Percentiles rank a stretch among this genome's conserved stretches.
These are phyloP conservation scores for Ivindomyrus marchei DNA, from an alignment of 2,113 vertebrate genomes.

Conservation along the genomic window DNA sequence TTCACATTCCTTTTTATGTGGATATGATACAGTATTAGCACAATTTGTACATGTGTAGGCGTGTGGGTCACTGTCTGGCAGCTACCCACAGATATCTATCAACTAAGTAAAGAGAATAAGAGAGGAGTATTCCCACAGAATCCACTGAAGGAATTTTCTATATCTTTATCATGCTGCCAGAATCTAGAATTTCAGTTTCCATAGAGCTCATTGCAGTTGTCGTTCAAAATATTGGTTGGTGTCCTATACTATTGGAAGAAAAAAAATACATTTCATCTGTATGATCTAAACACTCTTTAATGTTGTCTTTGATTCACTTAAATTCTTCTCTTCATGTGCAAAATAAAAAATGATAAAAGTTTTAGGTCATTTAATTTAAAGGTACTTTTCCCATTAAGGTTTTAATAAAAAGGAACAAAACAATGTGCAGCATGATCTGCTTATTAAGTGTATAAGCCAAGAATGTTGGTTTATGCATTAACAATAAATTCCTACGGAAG, in stretches of 20 bases:
- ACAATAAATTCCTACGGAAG: neutral
- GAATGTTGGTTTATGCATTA: neutral
- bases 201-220: neutral
- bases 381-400: neutral
- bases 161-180: neutral
- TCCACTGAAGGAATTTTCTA: neutral
- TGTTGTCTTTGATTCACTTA: neutral
- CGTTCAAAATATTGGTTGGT: neutral
- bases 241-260: neutral
- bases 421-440: neutral
- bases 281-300: neutral
- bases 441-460: neutral
- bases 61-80: neutral
- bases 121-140: neutral
- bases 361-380: neutral
- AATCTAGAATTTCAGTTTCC: neutral
- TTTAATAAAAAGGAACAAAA: neutral
- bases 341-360: neutral
- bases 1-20: neutral
- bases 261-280: neutral
- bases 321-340: neutral
- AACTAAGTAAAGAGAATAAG: neutral
- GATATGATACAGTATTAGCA: neutral
- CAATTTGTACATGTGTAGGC: neutral
- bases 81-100: neutral